These are phyloP conservation scores for Stichodactyla helianthus DNA, from an alignment of 64 coral and sea anemone species.

Conservation along the genomic window DNA sequence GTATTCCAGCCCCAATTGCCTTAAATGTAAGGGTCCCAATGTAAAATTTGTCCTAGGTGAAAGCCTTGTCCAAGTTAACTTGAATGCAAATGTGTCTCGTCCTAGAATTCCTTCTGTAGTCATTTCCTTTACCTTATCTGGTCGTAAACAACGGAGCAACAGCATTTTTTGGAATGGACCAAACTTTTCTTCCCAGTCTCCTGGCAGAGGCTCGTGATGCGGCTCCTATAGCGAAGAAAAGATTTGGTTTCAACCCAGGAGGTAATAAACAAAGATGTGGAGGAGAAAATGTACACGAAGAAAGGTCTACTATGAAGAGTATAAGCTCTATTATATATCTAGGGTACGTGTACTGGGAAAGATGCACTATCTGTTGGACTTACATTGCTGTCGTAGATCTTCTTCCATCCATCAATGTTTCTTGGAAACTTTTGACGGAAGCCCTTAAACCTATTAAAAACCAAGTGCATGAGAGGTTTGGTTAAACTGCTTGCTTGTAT, in stretches of 20 bases:
- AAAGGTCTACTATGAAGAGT: too few relatives aligned
- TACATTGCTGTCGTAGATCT: slow-evolving; percentile 99
- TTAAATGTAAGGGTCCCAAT: too few relatives aligned
- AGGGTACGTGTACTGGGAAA: too few relatives aligned
- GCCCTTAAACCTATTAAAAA: slow-evolving; percentile 64
- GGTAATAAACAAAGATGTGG: background rate
- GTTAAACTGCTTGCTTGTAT: background rate
- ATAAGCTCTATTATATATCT: too few relatives aligned
- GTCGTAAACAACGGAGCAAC: slow-evolving; percentile 82
- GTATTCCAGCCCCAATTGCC: too few relatives aligned
- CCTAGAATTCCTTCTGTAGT: background rate
- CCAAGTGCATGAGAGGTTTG: too few relatives aligned
- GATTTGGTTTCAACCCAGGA: background rate
- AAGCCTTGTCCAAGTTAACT: too few relatives aligned
- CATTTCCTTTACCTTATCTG: slow-evolving; percentile 77
- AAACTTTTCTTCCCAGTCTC: slow-evolving; percentile 92
- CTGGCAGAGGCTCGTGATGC: slow-evolving; percentile 75
- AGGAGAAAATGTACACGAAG: too few relatives aligned
- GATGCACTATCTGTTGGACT: slow-evolving; percentile 14
- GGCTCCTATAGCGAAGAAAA: slow-evolving; percentile 59
- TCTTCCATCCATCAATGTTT: slow-evolving; percentile 94
- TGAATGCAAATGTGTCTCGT: too few relatives aligned
- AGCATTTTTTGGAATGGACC: slow-evolving; percentile 92
- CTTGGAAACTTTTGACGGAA: slow-evolving; percentile 91
- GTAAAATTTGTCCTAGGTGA: too few relatives aligned